Evolutionary conservation across 1,140 invertebrate genomes (phyloP).

Genomic region (Daktulosphaira vitifoliae): DNA sequence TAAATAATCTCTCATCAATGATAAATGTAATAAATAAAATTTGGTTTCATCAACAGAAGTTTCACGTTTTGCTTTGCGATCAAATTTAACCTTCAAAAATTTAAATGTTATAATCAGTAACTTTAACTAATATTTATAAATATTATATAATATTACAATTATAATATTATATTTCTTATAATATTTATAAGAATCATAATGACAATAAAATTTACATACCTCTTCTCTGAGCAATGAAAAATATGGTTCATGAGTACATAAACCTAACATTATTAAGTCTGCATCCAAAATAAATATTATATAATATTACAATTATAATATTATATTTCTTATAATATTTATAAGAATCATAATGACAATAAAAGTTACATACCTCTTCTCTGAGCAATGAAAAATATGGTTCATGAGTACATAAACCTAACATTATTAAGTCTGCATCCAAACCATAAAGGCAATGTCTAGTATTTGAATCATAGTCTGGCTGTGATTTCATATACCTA

Average conservation of each 20-base stretch:
- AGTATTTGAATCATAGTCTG: constrained; percentile 77
- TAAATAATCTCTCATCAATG: constrained; percentile 84
- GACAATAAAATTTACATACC: no score
- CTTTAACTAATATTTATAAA: no score
- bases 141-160: no score
- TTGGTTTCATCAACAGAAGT: constrained; percentile 76
- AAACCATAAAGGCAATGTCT: constrained; percentile 91
- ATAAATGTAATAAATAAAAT: constrained; percentile 87
- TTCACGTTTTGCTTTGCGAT: constrained; percentile 46
- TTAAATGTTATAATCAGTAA: background rate
- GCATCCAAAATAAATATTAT: no score
- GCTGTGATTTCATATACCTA: constrained; percentile 69
- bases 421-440: constrained; percentile 93
- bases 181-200: no score
- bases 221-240: constrained; percentile 87
- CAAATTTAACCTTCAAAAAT: constrained; percentile 56
- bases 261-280: constrained; percentile 89
- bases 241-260: constrained; percentile 89
- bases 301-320: no score
- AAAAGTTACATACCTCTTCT: constrained; percentile 66
- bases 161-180: no score
- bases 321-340: no score
- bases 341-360: no score
- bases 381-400: constrained; percentile 84
- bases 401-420: constrained; percentile 87